phyloP scores from a whole-genome alignment of 1,140 invertebrate species.

The Saxidomus purpurata region DNA sequence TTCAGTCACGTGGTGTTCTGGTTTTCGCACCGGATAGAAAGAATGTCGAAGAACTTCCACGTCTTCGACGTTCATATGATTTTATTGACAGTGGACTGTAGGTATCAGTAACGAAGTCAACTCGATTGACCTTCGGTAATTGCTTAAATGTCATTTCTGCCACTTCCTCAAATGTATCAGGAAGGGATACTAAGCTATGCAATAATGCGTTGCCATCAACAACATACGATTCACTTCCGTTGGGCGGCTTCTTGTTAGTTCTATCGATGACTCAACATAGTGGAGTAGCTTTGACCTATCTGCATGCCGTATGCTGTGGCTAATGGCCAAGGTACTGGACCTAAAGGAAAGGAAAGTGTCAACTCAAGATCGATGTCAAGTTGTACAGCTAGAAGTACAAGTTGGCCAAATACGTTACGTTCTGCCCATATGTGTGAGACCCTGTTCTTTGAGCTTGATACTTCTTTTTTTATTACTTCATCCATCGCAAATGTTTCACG shows the following conservation, averaged over 20 bases:
- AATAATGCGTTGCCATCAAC: neutral
- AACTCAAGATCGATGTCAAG: conserved; percentile 39
- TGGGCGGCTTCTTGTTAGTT: neutral
- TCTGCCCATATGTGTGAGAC: neutral
- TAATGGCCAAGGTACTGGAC: conserved; percentile 51
- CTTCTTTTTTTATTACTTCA: neutral
- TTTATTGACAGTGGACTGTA: conserved; percentile 7
- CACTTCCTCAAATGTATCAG: neutral
- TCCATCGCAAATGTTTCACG: neutral
- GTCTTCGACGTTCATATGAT: neutral
- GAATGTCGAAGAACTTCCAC: neutral
- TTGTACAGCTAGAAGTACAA: conserved; percentile 44
- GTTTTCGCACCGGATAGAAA: conserved; percentile 9
- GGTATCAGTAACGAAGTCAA: neutral
- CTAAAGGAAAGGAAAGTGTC: conserved; percentile 29
- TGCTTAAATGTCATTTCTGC: neutral
- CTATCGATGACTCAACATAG: conserved; percentile 14
- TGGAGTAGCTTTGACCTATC: conserved; percentile 50
- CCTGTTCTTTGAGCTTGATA: conserved; percentile 12
- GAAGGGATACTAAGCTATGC: neutral
- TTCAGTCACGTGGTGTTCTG: conserved; percentile 24
- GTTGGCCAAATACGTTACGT: conserved; percentile 52
- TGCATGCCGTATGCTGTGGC: conserved; percentile 61
- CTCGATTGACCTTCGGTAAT: neutral
- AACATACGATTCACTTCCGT: neutral